Evolutionary conservation across 2,797 vertebrate genomes (phyloP).

Genomic region (Percopsis omiscomaycus): DNA sequence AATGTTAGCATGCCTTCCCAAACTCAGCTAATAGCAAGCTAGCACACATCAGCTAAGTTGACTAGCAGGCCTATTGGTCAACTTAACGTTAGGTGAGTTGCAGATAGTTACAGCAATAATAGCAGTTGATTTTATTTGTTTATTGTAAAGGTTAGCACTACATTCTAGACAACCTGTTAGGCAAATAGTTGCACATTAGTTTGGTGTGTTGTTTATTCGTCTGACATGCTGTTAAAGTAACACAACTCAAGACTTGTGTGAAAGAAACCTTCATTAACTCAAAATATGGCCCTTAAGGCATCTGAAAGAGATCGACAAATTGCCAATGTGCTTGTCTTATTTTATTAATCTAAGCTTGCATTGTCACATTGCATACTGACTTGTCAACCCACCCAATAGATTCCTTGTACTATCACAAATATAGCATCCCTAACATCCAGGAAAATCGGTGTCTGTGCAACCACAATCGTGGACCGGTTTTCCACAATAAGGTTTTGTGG

Average conservation of each 20-base stretch:
- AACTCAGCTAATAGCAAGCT: constrained; percentile 26
- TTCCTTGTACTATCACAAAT: not conserved
- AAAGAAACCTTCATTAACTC: too few relatives aligned
- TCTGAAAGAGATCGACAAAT: not conserved
- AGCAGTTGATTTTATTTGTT: not conserved
- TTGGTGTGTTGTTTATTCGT: not conserved
- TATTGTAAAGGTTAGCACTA: constrained; percentile 1
- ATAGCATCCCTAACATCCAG: not conserved
- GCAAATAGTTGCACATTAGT: not conserved
- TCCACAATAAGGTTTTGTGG: too few relatives aligned
- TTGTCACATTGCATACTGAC: not conserved
- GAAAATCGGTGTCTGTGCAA: not conserved
- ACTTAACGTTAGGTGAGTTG: constrained; percentile 49
- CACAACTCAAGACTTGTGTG: too few relatives aligned
- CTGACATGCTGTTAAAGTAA: not conserved
- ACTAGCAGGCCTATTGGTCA: constrained; percentile 57
- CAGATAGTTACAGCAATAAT: constrained; percentile 24
- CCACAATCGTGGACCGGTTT: too few relatives aligned
- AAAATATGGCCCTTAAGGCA: too few relatives aligned
- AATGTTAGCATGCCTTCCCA: constrained; percentile 37
- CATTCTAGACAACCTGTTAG: not conserved
- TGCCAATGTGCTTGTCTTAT: not conserved
- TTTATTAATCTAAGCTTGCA: too few relatives aligned
- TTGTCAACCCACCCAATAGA: not conserved
- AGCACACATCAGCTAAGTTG: constrained; percentile 29